These are phyloP conservation scores for Lithodes maja DNA, from an alignment of 2,888 invertebrate genomes.

Conservation along the genomic window DNA sequence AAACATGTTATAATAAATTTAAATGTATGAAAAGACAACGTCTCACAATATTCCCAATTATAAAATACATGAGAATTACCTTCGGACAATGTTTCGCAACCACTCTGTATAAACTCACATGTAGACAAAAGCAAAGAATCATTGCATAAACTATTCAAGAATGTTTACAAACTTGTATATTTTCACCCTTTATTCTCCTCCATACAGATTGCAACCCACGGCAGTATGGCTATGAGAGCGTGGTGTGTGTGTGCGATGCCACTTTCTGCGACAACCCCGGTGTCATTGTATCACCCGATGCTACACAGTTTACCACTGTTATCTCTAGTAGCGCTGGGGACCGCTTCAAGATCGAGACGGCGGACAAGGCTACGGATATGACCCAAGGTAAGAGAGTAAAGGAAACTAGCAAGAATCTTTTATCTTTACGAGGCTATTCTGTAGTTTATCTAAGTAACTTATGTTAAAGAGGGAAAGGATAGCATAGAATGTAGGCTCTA, in stretches of 20 bases:
- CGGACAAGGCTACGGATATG: background rate
- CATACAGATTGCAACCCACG: constrained; percentile 71
- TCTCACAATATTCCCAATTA: too few relatives aligned
- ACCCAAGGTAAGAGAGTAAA: background rate
- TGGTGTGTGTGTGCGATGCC: constrained; percentile 74
- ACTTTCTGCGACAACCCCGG: constrained; percentile 72
- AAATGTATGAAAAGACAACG: too few relatives aligned
- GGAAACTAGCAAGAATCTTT: background rate
- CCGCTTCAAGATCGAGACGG: constrained; percentile 29
- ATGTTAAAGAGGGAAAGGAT: background rate
- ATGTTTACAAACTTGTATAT: too few relatives aligned
- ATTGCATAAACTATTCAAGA: too few relatives aligned
- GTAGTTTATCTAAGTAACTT: background rate
- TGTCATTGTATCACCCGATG: constrained; percentile 5
- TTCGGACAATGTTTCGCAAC: too few relatives aligned
- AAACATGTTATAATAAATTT: too few relatives aligned
- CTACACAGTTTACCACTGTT: constrained; percentile 28
- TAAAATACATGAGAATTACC: too few relatives aligned
- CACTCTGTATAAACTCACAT: too few relatives aligned
- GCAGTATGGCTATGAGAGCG: constrained; percentile 72
- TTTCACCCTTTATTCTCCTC: too few relatives aligned
- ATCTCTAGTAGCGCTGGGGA: constrained; percentile 42
- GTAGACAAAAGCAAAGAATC: too few relatives aligned
- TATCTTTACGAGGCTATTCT: background rate
- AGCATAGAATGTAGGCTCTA: background rate